A percentile compares a stretch with the other conserved stretches of the same genome.
Conservation (phyloP, 2,113 vertebrate genomes). For the Zeus faber region DNA sequence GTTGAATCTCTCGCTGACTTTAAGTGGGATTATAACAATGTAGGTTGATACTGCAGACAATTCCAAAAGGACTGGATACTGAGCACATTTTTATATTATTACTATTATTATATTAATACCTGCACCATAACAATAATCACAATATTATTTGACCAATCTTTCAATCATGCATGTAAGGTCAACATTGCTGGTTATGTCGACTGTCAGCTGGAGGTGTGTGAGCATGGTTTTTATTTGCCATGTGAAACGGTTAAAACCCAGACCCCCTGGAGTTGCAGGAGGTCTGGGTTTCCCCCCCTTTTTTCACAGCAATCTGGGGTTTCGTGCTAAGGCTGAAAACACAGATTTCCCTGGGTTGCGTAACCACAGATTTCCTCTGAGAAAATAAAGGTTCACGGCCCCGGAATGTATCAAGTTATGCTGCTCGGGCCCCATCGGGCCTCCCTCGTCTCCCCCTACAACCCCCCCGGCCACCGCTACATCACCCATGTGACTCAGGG, state of each 20-base stretch:
- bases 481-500: conserved; percentile 41
- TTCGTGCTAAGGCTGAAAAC: conserved; percentile 49
- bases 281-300: conserved; percentile 21
- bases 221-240: conserved; percentile 12
- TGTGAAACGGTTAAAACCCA: not conserved
- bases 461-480: conserved; percentile 36
- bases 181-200: not conserved
- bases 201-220: not conserved
- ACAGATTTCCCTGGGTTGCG: conserved; percentile 56
- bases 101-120: not conserved
- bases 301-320: conserved; percentile 31
- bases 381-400: conserved; percentile 49
- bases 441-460: conserved; percentile 30
- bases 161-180: not conserved
- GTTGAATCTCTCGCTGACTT: no score
- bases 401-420: conserved; percentile 61
- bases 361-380: conserved; percentile 49
- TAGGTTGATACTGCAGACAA: no score
- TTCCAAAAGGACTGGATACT: no score
- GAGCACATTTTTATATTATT: no score
- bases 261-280: no score
- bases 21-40: no score
- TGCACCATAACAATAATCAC: no score
- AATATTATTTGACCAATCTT: not conserved
- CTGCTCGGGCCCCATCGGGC: conserved; percentile 25